These are phyloP conservation scores for Melanaphis sacchari DNA, from an alignment of 1,140 invertebrate species.

Conservation along the genomic window DNA sequence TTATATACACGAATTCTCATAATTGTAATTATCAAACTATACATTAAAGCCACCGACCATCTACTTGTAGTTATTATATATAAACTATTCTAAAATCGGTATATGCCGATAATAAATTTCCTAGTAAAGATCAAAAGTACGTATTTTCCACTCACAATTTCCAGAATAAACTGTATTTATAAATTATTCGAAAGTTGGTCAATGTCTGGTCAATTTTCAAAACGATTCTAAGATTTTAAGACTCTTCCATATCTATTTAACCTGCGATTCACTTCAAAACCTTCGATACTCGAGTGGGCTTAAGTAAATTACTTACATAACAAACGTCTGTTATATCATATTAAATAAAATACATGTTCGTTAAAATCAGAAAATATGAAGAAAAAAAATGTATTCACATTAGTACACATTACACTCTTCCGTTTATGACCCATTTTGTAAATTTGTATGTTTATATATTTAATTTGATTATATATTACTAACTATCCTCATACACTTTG, in stretches of 20 bases:
- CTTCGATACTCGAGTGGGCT: neutral
- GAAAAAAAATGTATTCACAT: neutral
- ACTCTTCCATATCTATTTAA: neutral
- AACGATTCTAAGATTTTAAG: neutral
- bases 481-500: too few species aligned
- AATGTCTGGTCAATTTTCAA: neutral
- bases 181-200: neutral
- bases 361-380: neutral
- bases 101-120: neutral
- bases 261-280: neutral
- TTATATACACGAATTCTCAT: neutral
- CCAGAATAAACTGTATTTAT: neutral
- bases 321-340: neutral
- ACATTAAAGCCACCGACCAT: neutral
- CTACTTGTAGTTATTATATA: neutral
- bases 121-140: constrained; percentile 22
- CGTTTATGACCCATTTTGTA: neutral
- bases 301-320: neutral
- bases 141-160: neutral
- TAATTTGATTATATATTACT: too few species aligned
- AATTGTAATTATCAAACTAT: neutral
- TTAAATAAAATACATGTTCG: neutral
- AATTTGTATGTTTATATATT: neutral
- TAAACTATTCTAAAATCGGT: neutral
- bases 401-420: neutral